Conservation (phyloP, 2,797 vertebrate species). For the Chelonia mydas region DNA sequence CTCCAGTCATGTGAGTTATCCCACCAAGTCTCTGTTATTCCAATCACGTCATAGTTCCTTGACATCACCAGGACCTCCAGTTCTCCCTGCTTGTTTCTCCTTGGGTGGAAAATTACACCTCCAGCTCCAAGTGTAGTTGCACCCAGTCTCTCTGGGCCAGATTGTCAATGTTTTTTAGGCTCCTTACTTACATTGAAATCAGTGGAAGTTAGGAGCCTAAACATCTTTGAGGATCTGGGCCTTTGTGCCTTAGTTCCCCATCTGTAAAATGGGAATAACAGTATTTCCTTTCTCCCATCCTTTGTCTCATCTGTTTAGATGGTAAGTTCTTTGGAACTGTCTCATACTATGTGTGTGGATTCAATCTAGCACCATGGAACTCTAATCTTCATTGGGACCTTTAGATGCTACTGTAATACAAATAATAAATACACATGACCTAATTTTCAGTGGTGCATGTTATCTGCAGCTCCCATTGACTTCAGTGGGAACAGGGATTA, state of each 20-base stretch:
- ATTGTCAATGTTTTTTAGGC: not conserved
- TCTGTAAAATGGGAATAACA: not conserved
- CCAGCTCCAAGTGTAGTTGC: not conserved
- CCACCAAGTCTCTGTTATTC: no score
- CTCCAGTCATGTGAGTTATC: no score
- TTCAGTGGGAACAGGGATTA: not conserved
- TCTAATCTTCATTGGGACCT: not conserved
- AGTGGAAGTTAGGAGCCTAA: not conserved
- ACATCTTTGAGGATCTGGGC: not conserved
- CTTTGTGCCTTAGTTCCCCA: not conserved
- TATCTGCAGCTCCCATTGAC: not conserved
- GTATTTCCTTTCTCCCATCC: not conserved
- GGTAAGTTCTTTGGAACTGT: not conserved
- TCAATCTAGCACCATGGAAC: not conserved
- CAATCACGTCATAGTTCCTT: no score
- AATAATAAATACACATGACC: not conserved
- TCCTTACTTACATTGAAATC: not conserved
- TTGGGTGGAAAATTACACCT: not conserved
- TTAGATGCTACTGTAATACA: not conserved
- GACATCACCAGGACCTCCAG: no score
- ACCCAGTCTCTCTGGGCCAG: not conserved
- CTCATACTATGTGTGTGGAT: not conserved
- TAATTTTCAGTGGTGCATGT: not conserved
- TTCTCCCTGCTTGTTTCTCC: no score
- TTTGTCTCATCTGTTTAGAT: not conserved